Base-by-base conservation (phyloP, 2,888 invertebrate genomes). In the Tanypteryx hageni region DNA sequence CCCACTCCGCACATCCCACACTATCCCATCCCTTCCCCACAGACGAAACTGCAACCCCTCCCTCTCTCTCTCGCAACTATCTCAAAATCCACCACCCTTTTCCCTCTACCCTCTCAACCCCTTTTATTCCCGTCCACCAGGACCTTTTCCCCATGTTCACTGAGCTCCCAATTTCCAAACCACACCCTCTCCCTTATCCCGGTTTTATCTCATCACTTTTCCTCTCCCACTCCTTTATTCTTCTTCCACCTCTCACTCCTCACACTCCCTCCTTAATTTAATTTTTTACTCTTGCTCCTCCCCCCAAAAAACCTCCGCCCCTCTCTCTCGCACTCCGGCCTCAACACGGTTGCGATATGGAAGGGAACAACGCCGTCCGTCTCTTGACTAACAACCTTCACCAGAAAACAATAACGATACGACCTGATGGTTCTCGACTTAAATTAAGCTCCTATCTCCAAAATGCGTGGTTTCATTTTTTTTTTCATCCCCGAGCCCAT, bases 361-460 rank as follows among this genome's bases (percentile, higher is more conserved):
- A n/a, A 68, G n/a, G 68, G 68, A 4, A 27, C 27, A 14, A 44
- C 44, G 44, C 44, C 56, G n/a, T 44, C 44, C 89, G 89, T 89
- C 27, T 22, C 27, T 76, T 27, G 56, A 68, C 89, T 89, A 89
- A 89, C 89, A 56, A 89, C 89, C 64, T 89, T 68, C 68, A n/a
- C 89, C 56, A 14, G 64, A 64, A 89, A 89, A 89, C 89, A 89
- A 89, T 89, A 64, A 89, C 64, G 56, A 89, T 89, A 89, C 89
- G 68, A 86, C 86, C 31, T 57, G 86, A 86, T 86, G 89, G 61
- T 68, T 64, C 64, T 44, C 64, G 64, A n/a, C 44, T 27, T n/a
- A 89, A 89, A 89, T 89, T 89, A 89, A 58, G 31, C 89, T 64
- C 44, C 44, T 89, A 89, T 68, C 64, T 89, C 44, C 89, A 64